Percentiles rank a stretch among this genome's conserved stretches.
Evolutionary conservation across 2,888 invertebrate genomes (phyloP).

Genomic region (Ophraella communa): DNA sequence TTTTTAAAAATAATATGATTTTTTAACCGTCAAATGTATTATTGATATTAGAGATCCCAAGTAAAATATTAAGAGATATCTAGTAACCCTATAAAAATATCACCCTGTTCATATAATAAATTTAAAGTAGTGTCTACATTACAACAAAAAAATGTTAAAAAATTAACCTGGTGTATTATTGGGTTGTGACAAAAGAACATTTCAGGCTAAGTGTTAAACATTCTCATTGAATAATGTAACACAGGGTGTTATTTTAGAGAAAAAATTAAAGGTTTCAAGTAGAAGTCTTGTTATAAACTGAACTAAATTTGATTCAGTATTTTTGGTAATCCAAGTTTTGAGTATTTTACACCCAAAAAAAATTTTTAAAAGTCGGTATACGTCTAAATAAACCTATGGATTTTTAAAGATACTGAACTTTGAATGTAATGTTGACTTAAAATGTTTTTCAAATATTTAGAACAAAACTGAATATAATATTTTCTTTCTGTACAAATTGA

Average conservation of each 20-base stretch:
- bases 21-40: background rate
- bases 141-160: background rate
- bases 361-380: too few relatives aligned
- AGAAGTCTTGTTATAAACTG: background rate
- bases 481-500: background rate
- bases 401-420: background rate
- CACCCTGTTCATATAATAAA: conserved; percentile 8
- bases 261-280: background rate
- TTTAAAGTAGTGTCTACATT: background rate
- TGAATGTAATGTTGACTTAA: background rate
- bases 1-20: too few relatives aligned
- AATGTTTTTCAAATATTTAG: background rate
- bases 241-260: conserved; percentile 20
- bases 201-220: too few relatives aligned
- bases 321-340: background rate
- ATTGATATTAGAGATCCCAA: background rate
- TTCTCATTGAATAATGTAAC: background rate
- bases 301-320: background rate
- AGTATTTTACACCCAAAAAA: too few relatives aligned
- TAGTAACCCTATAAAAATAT: conserved; percentile 1
- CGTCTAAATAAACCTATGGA: too few relatives aligned
- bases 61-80: background rate
- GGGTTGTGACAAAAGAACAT: background rate
- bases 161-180: background rate
- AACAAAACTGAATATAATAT: background rate